Evolutionary conservation across 2,113 vertebrate species (phyloP), one percentile per base, ranked within the genome.

Genomic region (Microcebus lehilahytsara): DNA sequence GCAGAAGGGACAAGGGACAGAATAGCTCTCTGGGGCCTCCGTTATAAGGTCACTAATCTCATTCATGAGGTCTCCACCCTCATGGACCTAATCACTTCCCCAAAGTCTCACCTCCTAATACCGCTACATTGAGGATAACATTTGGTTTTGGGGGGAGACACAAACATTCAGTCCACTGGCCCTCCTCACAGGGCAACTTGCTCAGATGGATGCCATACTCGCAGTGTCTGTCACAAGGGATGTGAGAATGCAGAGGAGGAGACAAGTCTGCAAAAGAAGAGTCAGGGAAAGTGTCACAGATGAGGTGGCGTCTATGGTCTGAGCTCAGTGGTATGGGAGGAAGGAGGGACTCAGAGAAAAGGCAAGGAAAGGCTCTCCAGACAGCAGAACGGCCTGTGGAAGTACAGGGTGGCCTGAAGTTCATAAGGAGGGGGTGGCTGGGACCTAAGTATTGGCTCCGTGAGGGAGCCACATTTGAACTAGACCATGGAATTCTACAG

Each of bases 121-220:
- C 9, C 1, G 1, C 66, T 23, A 25, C 83, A 30, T 0, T 5
- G 13, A 22, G 46, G 66, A n/a, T 56, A 12, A 58, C 66, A 75
- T 16, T 20, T 1, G 11, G 9, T n/a, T 14, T 22, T 11, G 5
- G 23, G 60, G n/a, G 5, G 1, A 0, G 34, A 46, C 12, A 46
- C 49, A 42, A 19, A 66, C 46, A 58, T 22, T 10, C 62, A 77
- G 58, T 46, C 75, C 37, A 66, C 12, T 9, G 12, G 4, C 20
- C 22, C 46, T 91, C 40, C 49, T 79, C 51, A 93, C 20, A 78
- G 58, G 51, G 22, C 34, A 46, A 12, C 72, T 72, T 74, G 77
- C 79, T 89, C 19, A 13, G n/a, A 83, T 1, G n/a, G 72, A 85
- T 32, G 56, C 42, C 40, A 67, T 4, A n/a, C 66, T 60, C 10